phyloP scores from a whole-genome alignment of 2,113 vertebrate species.

The Erpornis zantholeuca region DNA sequence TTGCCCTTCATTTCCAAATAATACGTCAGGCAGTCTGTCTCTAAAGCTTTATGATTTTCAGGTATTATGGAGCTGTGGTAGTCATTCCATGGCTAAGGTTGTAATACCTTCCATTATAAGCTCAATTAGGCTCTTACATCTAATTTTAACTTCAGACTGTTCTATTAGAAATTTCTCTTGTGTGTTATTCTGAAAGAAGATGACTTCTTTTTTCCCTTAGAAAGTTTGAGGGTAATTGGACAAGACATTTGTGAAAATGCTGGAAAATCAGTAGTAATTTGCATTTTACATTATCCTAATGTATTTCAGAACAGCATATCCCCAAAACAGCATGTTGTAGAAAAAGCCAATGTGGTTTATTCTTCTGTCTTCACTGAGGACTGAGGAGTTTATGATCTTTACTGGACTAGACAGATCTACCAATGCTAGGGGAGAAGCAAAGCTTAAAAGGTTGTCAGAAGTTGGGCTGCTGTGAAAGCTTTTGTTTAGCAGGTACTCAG shows the following conservation, averaged over 20 bases:
- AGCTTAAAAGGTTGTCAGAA: neutral
- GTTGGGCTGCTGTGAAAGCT: neutral
- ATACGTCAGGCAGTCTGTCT: neutral
- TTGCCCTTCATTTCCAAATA: neutral
- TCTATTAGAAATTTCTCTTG: constrained; percentile 43
- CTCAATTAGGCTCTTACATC: constrained; percentile 26
- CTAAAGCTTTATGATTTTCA: neutral
- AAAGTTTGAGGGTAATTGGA: constrained; percentile 54
- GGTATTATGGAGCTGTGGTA: neutral
- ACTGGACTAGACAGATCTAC: neutral
- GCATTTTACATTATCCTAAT: constrained; percentile 60
- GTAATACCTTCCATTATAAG: constrained; percentile 45
- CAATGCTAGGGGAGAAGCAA: neutral
- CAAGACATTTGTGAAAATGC: constrained; percentile 43
- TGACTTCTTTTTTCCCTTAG: neutral
- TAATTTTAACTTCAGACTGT: constrained; percentile 37
- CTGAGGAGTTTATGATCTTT: constrained; percentile 14
- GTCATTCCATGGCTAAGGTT: neutral
- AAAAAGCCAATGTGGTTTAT: constrained; percentile 5
- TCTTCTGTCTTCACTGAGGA: neutral
- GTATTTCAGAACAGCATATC: constrained; percentile 33
- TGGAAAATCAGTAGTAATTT: constrained; percentile 56
- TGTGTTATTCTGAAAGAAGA: constrained; percentile 2
- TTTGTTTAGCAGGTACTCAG: neutral
- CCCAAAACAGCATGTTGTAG: constrained; percentile 32